Evolutionary conservation across 1,140 invertebrate genomes (phyloP), one percentile per base, ranked within the genome.

Genomic region (Meteorus sp.): DNA sequence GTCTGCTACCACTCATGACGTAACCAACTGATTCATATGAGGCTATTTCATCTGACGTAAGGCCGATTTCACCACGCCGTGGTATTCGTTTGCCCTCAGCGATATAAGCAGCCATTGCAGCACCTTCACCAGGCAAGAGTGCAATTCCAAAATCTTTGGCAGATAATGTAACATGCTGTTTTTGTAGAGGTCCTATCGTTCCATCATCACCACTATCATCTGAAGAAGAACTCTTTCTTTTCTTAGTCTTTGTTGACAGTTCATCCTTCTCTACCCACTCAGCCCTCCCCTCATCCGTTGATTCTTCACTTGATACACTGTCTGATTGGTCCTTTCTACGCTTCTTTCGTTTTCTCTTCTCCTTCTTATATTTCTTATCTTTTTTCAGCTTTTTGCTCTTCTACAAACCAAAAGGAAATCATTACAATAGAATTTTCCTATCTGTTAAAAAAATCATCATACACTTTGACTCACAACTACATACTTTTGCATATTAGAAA

Each of bases 61-160:
- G 83, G 20, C 98, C 98, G 67, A 99, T 99, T 85, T 99, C 98
- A 76, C 98, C 98, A 85, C 97, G 84, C 20, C 97, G 81, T 0
- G 97, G 98, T 71, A 99, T 99, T 48, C 98, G 83, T 80, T 99
- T 99, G 2, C 98, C 98, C 78, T 99, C 97, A 0, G 96, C 95
- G 7, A 99, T 96, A 75, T 93, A 99, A 5, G 96, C 94, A 37
- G 96, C 96, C 95, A 98, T 98, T 0, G 95, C 96, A 20, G 93
- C 94, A 77, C 95, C 95, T 86, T 98, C 95, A 65, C 95, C 95
- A 1, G 94, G 94, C 29, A 97, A 75, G 63, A 98, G 77, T 52
- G 95, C 95, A 74, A 92, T 93, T 6, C 94, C 94, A 80, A 92
- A 91, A 69, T 92, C 90, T 78, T 90, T 90, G 43, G 85, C 84